These are phyloP conservation scores for Ranitomeya imitator DNA, from an alignment of 2,113 vertebrate species.

Conservation along the genomic window DNA sequence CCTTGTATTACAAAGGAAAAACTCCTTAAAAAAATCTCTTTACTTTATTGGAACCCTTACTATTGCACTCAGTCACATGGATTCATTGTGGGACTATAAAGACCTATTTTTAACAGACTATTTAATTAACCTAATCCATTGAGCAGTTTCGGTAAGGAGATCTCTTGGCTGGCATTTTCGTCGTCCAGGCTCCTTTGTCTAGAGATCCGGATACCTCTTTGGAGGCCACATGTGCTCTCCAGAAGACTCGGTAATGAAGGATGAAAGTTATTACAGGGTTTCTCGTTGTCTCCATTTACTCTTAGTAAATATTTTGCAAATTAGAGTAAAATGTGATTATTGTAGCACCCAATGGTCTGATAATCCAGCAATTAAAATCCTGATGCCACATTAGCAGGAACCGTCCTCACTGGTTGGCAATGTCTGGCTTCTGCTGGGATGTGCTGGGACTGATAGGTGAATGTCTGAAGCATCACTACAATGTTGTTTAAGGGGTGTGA, in stretches of 20 bases:
- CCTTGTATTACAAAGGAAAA: neutral
- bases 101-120: conserved; percentile 62
- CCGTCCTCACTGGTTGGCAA: neutral
- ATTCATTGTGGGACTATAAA: conserved; percentile 60
- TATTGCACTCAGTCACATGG: neutral
- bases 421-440: neutral
- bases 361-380: neutral
- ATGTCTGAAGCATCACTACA: no score
- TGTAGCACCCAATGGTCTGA: neutral
- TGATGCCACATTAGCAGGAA: neutral
- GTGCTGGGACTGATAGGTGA: no score
- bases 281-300: neutral
- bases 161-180: conserved; percentile 60
- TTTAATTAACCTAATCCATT: conserved; percentile 62
- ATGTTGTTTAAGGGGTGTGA: no score
- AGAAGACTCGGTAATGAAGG: conserved; percentile 32
- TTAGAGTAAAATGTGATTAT: neutral
- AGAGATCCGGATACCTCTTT: conserved; percentile 51
- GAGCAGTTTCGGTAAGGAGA: conserved; percentile 55
- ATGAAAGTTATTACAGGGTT: neutral
- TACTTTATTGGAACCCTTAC: no score
- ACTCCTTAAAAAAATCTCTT: neutral
- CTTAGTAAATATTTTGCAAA: neutral
- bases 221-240: neutral
- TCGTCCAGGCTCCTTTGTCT: conserved; percentile 49